Evolutionary conservation across 2,888 invertebrate genomes (phyloP), one percentile per base, ranked within the genome.

Genomic region (Leuctra nigra): DNA sequence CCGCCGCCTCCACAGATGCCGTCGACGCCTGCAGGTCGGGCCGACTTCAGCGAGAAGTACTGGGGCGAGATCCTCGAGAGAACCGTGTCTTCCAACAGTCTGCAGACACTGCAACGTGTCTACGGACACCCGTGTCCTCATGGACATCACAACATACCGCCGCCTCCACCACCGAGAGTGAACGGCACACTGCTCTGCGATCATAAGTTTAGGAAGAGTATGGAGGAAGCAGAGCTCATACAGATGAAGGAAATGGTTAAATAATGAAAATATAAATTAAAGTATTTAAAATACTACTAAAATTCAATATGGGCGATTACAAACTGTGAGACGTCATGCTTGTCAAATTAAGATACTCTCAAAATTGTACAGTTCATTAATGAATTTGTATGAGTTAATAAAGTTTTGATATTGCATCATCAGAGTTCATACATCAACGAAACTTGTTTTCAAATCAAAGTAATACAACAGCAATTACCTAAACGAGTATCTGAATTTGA

Each of bases 11-110:
- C 48, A 55, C 60, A 35, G 35, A 25, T 24, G 47, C 46, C 33
- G 20, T 6, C 76, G 77, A 61, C 78, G 78, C 53, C 83, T 83
- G 66, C 35, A 4, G 50, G 35, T 1, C 78, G 82, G 62, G 84
- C 84, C 66, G 82, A 83, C 0, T 73, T 83, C 0, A 82, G 83
- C 16, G 84, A 84, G 69, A 83, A 84, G 68, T 83, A 83, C 67
- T 84, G 84, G 84, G 84, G 84, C 22, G 87, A 87, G 74, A 87
- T 87, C 65, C 73, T 88, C 63, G 87, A 88, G 69, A 76, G 87
- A 6, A 87, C 87, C 1, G 81, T 87, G 7, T 87, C 87, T 44
- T 85, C 86, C 1, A 83, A 79, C 57, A 87, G 87, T 50, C 75
- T 88, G 44, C 87, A 87, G 66, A 84, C 84, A 25, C 76, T 84